Percentiles rank a stretch among this genome's conserved stretches.
Conservation (phyloP, 2,888 invertebrate species). For the Drosophila helvetica region DNA sequence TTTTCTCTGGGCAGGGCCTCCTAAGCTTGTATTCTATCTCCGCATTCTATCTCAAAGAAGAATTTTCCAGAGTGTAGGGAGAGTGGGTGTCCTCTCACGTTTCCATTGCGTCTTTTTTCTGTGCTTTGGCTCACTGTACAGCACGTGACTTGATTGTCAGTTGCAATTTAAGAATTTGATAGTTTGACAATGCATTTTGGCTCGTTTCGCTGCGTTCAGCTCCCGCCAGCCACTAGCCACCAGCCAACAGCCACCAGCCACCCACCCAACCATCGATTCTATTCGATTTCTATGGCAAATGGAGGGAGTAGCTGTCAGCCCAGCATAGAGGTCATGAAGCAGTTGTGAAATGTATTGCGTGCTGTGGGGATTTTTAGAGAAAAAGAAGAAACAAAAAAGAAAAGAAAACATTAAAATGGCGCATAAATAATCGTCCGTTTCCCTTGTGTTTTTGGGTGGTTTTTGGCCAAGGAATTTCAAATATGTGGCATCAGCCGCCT, state of each 20-base stretch:
- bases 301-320: conserved; percentile 19
- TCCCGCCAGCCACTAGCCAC: background rate
- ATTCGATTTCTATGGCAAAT: conserved; percentile 23
- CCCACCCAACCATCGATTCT: conserved; percentile 34
- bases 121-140: conserved; percentile 34
- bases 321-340: conserved; percentile 30
- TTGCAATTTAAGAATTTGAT: conserved; percentile 80
- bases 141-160: conserved; percentile 79
- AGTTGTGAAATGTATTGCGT: conserved; percentile 44
- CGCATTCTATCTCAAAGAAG: background rate
- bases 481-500: conserved; percentile 16
- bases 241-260: background rate
- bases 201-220: conserved; percentile 48
- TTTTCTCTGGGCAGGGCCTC: no score
- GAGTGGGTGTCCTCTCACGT: background rate
- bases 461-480: conserved; percentile 51
- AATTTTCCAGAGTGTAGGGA: background rate
- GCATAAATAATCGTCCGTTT: conserved; percentile 60
- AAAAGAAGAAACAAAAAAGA: conserved; percentile 4
- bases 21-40: no score
- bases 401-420: conserved; percentile 58
- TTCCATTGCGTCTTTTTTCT: conserved; percentile 5
- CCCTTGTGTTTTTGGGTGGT: conserved; percentile 10
- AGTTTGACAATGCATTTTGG: conserved; percentile 79
- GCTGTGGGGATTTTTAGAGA: conserved; percentile 26